phyloP scores from a whole-genome alignment of 2,113 vertebrate species.

The Rostratula benghalensis region DNA sequence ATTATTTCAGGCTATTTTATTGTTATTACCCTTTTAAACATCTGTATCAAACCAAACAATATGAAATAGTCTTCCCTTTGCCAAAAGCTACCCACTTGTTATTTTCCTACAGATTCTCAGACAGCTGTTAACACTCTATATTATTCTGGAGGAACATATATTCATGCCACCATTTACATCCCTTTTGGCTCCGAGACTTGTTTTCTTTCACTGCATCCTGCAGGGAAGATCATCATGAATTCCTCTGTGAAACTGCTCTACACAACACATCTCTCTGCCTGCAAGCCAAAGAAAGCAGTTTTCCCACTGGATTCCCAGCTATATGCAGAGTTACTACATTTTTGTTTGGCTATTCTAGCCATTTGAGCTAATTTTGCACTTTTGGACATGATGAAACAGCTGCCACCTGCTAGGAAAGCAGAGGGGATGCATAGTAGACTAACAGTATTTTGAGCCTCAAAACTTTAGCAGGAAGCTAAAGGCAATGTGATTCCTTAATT shows the following conservation, averaged over 20 bases:
- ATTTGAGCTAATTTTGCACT: conserved; percentile 2
- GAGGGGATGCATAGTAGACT: not conserved
- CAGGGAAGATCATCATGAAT: conserved; percentile 1
- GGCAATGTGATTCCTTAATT: not conserved
- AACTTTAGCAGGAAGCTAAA: not conserved
- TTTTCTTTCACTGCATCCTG: conserved; percentile 6
- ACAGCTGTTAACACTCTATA: conserved; percentile 4
- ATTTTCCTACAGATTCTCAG: not conserved
- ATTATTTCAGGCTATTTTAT: not conserved
- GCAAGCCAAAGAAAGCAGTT: conserved; percentile 31
- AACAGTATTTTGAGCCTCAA: not conserved
- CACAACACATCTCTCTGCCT: not conserved
- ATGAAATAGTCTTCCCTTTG: not conserved
- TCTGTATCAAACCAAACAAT: not conserved
- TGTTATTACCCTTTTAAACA: not conserved
- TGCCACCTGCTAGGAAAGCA: not conserved
- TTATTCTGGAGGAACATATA: not conserved
- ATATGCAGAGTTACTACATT: not conserved
- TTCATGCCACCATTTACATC: not conserved
- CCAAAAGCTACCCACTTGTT: not conserved
- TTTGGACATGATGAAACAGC: conserved; percentile 3
- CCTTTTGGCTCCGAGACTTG: not conserved
- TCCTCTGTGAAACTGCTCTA: not conserved
- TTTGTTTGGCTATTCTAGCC: not conserved
- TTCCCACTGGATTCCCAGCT: conserved; percentile 8